phyloP scores from a whole-genome alignment of 2,888 invertebrate species.

The Tuta absoluta region DNA sequence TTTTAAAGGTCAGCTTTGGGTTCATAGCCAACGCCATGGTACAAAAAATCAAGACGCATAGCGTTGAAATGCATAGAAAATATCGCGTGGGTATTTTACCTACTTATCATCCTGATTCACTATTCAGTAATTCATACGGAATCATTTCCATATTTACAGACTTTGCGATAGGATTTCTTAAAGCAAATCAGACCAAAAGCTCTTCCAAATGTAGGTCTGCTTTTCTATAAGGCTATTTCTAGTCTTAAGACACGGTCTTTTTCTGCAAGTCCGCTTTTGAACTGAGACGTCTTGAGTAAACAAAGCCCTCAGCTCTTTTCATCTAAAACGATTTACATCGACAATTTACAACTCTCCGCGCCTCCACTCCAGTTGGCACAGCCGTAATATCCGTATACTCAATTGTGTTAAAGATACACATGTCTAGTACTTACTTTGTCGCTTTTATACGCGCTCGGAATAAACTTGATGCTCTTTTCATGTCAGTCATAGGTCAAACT shows the following conservation, averaged over 20 bases:
- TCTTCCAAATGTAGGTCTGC: slow-evolving; percentile 1
- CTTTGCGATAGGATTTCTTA: not conserved
- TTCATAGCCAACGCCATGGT: too few species aligned
- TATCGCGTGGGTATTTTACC: too few species aligned
- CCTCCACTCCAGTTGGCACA: slow-evolving; percentile 33
- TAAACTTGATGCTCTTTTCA: slow-evolving; percentile 2
- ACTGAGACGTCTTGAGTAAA: slow-evolving; percentile 42
- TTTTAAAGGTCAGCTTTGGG: too few species aligned
- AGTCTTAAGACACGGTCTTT: not conserved
- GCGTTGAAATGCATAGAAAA: too few species aligned
- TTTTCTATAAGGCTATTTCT: slow-evolving; percentile 15
- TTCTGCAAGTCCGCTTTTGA: slow-evolving; percentile 18
- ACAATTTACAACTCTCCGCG: slow-evolving; percentile 42
- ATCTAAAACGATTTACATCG: slow-evolving; percentile 55
- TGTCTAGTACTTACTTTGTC: slow-evolving; percentile 15
- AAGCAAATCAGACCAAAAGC: not conserved
- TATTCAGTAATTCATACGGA: too few species aligned
- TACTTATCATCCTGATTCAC: too few species aligned
- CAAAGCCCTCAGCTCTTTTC: slow-evolving; percentile 51
- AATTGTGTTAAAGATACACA: slow-evolving; percentile 41
- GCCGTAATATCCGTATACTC: slow-evolving; percentile 44
- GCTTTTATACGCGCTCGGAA: not conserved
- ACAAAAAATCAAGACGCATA: too few species aligned
- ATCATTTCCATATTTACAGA: too few species aligned
- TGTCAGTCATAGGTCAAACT: not conserved